These are phyloP conservation scores for Suillia variegata DNA, from an alignment of 2,888 invertebrate genomes.

Conservation along the genomic window DNA sequence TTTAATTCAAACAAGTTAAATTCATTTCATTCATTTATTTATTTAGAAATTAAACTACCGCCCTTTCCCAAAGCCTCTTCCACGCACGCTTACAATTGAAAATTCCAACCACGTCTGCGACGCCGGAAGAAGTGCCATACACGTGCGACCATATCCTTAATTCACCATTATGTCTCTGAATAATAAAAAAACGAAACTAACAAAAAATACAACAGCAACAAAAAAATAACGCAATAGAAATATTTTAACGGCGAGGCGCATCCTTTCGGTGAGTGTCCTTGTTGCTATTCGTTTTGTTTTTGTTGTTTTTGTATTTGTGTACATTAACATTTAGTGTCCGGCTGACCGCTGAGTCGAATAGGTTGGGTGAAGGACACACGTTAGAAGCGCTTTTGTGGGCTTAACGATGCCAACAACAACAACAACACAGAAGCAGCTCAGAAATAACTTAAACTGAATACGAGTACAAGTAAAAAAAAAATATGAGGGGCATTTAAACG, in stretches of 20 bases:
- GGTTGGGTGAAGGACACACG: not conserved
- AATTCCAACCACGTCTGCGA: not conserved
- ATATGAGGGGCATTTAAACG: not conserved
- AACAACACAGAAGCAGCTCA: slow-evolving; percentile 14
- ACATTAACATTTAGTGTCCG: not conserved
- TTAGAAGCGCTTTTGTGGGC: not conserved
- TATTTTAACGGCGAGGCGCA: not conserved
- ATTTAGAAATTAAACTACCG: no score
- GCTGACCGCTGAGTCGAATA: no score
- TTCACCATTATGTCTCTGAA: not conserved
- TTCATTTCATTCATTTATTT: no score
- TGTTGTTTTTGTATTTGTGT: not conserved
- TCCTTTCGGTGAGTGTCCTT: not conserved
- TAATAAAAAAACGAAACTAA: slow-evolving; percentile 4
- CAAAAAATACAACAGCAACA: no score
- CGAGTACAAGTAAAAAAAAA: no score
- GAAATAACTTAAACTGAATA: slow-evolving; percentile 21
- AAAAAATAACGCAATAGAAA: not conserved
- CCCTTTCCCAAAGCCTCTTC: no score
- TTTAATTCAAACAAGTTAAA: no score
- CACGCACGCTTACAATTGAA: slow-evolving; percentile 4
- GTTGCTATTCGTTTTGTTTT: not conserved
- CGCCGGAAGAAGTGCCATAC: not conserved
- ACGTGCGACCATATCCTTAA: slow-evolving; percentile 3
- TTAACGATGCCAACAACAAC: not conserved